Evolutionary conservation across 1,140 invertebrate species (phyloP), one percentile per base, ranked within the genome.

Genomic region (Penaeus vannamei): DNA sequence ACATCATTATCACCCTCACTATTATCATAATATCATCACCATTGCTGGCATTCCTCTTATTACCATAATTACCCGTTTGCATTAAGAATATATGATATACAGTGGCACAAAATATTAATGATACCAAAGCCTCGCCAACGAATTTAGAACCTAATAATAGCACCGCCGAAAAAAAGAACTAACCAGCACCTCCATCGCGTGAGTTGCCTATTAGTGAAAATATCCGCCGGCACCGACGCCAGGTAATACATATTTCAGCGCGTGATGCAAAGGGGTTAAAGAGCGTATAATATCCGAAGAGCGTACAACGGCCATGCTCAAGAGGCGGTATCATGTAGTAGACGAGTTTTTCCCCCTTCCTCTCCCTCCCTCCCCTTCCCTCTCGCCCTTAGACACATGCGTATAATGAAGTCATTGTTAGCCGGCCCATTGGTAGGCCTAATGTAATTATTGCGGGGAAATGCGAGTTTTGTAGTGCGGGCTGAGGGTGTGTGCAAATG

Each of bases 391-490:
- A 76, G 72, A 76, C 29, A 29, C 72, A 76, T 20, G 29, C 42
- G 19, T 32, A 36, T 76, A 76, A 76, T 76, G 72, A 76, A 76
- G 72, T 76, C 42, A 36, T 76, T 32, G 72, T 76, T 76, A 76
- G 5, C 72, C 42, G 72, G 22, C 29, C 72, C 72, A 76, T 29
- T 76, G 72, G 72, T 76, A 76, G 72, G 72, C 72, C 72, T 76
- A 76, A 76, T 76, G 72, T 76, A 76, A 76, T 76, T 76, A 76
- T 76, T 76, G 72, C 32, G 42, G 72, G 72, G 72, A 53, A 53
- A 53, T 53, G 53, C 53, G 72, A 76, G 72, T 76, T 76, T 76
- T 76, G 42, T 29, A 76, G 29, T 76, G 26, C 42, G n/a, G 72
- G 29, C 42, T 76, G 42, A 32, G 72, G 26, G 42, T 14, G 72